A percentile compares a stretch with the other conserved stretches of the same genome.
phyloP scores from a whole-genome alignment of 2,113 vertebrate species.

The Sigmodon hispidus region DNA sequence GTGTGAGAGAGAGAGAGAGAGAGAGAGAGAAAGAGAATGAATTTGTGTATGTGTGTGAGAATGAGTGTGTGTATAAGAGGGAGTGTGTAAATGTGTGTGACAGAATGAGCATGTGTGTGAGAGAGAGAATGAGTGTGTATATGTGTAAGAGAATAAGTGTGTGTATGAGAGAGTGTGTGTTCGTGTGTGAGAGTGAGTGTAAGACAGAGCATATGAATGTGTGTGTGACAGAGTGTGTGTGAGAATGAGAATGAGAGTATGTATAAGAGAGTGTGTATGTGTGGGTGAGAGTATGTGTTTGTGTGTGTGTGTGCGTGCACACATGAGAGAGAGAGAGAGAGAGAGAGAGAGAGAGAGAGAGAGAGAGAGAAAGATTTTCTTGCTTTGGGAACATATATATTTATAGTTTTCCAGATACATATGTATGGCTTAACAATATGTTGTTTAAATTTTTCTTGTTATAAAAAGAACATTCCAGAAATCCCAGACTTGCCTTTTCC shows the following conservation, averaged over 20 bases:
- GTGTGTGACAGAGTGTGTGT: not conserved
- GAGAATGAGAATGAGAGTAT: too few relatives aligned
- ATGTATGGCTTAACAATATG: constrained; percentile 51
- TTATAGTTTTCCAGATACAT: constrained; percentile 24
- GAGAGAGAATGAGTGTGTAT: not conserved
- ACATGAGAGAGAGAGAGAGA: too few relatives aligned
- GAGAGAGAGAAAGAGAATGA: not conserved
- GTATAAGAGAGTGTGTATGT: not conserved
- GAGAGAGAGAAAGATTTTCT: not conserved
- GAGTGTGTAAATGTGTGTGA: not conserved
- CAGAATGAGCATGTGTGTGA: not conserved
- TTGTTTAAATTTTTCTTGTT: constrained; percentile 63
- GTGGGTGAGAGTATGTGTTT: not conserved
- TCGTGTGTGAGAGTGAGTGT: not conserved
- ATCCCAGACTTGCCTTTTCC: constrained; percentile 22
- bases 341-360: too few relatives aligned
- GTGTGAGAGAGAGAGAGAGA: not conserved
- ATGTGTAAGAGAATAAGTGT: not conserved
- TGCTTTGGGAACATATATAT: constrained; percentile 3
- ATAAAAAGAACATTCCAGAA: constrained; percentile 30
- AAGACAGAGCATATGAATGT: too few relatives aligned
- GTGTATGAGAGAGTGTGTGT: not conserved
- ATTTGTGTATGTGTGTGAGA: not conserved
- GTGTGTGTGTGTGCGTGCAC: not conserved
- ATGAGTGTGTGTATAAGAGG: not conserved